Conservation (phyloP, 2,797 vertebrate species). For the Glossophaga mutica region DNA sequence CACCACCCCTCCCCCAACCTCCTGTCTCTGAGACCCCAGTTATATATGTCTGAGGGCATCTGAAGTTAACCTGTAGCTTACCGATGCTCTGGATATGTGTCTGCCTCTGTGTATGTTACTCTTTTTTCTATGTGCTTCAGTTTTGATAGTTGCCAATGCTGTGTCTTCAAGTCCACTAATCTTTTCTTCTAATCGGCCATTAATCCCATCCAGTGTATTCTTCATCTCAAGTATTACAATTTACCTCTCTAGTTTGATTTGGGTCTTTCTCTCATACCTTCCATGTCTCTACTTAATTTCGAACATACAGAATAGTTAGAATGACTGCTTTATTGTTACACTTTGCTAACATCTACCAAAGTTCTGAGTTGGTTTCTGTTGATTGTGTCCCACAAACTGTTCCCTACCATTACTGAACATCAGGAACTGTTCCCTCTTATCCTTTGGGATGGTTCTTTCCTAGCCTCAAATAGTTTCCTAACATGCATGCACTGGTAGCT, state of each 20-base stretch:
- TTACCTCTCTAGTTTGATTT: slow-evolving; percentile 6
- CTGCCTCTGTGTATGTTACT: neutral
- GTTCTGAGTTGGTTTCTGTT: neutral
- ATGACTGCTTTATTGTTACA: neutral
- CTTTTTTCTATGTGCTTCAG: neutral
- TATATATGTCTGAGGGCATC: neutral
- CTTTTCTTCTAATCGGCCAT: neutral
- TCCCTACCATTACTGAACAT: neutral
- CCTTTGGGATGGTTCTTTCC: neutral
- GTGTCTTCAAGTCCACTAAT: neutral
- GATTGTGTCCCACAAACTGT: neutral
- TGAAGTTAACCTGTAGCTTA: neutral
- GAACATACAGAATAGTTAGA: neutral
- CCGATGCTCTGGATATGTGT: neutral
- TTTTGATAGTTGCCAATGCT: neutral
- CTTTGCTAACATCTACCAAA: neutral
- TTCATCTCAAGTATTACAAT: neutral
- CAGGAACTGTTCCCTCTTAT: neutral
- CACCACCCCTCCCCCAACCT: neutral
- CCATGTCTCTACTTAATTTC: neutral
- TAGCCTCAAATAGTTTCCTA: neutral
- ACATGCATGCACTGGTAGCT: neutral
- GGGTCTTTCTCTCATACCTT: neutral
- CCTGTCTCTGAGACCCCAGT: neutral
- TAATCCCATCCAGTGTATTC: neutral